Base-by-base conservation (phyloP, 2,888 invertebrate species). In the Cenopis cana region DNA sequence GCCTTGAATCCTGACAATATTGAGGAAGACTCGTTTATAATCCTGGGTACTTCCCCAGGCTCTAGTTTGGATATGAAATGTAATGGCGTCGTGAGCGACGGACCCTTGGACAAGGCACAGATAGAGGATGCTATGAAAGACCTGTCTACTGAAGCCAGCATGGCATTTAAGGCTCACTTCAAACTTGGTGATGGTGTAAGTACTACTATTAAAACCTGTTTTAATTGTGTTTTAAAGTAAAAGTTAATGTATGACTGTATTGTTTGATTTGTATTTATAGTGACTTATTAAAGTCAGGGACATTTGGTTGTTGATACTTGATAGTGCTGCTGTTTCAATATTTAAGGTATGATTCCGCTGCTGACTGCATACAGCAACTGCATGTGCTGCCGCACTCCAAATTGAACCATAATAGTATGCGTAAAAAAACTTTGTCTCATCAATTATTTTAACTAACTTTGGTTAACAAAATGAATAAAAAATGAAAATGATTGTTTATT, bases 21-120 rank as follows among this genome's bases (percentile, higher is more conserved):
- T 76, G 93, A 92, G 57, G 93, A 93, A 50, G 93, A 93, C 46
- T 93, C 93, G 0, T 93, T 93, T 76, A 93, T 93, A 49, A 90
- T 93, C 72, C 85, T 93, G 17, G 91, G 91, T 4, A 83, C 89
- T 0, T 93, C 93, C 5, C 93, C 93, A 0, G 88, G 89, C 0
- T 79, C 86, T 0, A 93, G 92, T 71, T 74, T 93, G 75, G 90
- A 90, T 65, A 77, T 88, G 11, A 88, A 88, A 64, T 86, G 82
- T 70, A 86, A 87, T 61, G 86, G 86, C 0, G 69, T 81, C 0
- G 79, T 80, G 41, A 82, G 79, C 4, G 77, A 80, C 3, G 50
- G 73, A 2, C 72, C 76, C 0, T 49, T 89, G 20, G 82, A 88
- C 55, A 86, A 85, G 69, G 81, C 79, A 0, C 85, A 89, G 67